Base-by-base conservation (phyloP, 2,888 invertebrate genomes). In the Augiades crinisus region DNA sequence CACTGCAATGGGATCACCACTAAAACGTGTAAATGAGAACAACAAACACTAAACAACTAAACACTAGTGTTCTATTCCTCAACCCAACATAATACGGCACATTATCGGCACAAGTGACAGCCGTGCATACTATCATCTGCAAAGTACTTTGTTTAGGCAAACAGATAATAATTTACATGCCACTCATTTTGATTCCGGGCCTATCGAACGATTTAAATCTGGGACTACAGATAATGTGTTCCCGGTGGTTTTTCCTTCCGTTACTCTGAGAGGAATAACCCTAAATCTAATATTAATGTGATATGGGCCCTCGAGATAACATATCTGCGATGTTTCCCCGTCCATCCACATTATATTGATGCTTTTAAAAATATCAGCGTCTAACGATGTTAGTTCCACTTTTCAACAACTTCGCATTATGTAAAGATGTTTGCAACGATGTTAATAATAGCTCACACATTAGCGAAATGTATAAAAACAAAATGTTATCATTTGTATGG, bases 211-310 rank as follows among this genome's bases (percentile, higher is more conserved):
- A 10, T 27, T 27, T 4, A 27, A 27, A 27, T 27, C 5, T 27
- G 10, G 4, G 27, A 3, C 27, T 10, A 27, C 10, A 27, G 19
- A 27, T 38, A 16, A 17, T 41, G 8, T 17, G 41, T 41, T 27
- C 41, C 5, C 5, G n/a, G 16, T 41, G 2, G 27, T 8, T 7
- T 41, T n/a, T 30, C 30, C 30, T 27, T 27, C 27, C 10, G 41
- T 41, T 40, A 41, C 17, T 30, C 17, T 17, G 16, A 30, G 17
- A 41, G 30, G 17, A 17, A 41, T 41, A 41, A 41, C 27, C 27
- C 8, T 27, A 27, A 27, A 41, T 41, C 30, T 41, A 41, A 41
- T 41, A 41, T 41, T 41, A 41, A 41, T 30, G 41, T 14, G 41
- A 17, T 27, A 10, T 13, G 30, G 17, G 16, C 40, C 24, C 40